Percentiles rank a stretch among this genome's conserved stretches.
phyloP scores from a whole-genome alignment of 1,140 invertebrate genomes.

The Capitella teleta region DNA sequence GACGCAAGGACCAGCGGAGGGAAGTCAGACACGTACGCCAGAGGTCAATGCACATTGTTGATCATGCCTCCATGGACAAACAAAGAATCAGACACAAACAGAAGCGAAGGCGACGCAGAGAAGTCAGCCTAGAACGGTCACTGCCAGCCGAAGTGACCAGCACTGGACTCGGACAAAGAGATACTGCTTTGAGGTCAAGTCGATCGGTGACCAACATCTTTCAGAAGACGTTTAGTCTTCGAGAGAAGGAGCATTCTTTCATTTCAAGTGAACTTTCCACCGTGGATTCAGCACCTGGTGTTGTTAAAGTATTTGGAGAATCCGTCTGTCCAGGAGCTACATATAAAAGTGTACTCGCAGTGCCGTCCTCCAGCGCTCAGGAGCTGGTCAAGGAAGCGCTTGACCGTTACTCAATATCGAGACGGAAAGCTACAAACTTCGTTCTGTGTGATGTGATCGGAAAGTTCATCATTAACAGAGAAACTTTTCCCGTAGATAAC shows the following conservation, averaged over 20 bases:
- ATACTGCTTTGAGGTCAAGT: neutral
- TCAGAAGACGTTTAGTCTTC: constrained; percentile 1
- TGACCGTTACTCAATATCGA: constrained; percentile 23
- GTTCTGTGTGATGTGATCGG: constrained; percentile 31
- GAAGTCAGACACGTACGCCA: no score
- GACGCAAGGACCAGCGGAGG: no score
- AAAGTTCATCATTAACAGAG: constrained; percentile 8
- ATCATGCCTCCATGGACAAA: no score
- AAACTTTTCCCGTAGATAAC: neutral
- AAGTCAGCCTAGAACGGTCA: no score
- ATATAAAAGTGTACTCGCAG: constrained; percentile 33
- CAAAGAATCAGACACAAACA: no score
- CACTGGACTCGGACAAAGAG: no score
- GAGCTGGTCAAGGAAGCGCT: constrained; percentile 30
- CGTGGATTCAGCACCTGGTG: constrained; percentile 23
- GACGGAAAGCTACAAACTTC: constrained; percentile 14
- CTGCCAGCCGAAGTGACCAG: no score
- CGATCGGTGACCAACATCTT: neutral
- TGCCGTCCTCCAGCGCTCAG: constrained; percentile 24
- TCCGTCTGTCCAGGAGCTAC: constrained; percentile 25
- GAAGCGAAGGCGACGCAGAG: no score
- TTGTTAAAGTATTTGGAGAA: constrained; percentile 31
- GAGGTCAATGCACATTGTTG: no score
- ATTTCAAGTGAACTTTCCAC: constrained; percentile 22
- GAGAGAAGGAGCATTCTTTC: neutral